Evolutionary conservation across 2,888 invertebrate species (phyloP), one percentile per base, ranked within the genome.

Genomic region (Agrotis exclamationis): DNA sequence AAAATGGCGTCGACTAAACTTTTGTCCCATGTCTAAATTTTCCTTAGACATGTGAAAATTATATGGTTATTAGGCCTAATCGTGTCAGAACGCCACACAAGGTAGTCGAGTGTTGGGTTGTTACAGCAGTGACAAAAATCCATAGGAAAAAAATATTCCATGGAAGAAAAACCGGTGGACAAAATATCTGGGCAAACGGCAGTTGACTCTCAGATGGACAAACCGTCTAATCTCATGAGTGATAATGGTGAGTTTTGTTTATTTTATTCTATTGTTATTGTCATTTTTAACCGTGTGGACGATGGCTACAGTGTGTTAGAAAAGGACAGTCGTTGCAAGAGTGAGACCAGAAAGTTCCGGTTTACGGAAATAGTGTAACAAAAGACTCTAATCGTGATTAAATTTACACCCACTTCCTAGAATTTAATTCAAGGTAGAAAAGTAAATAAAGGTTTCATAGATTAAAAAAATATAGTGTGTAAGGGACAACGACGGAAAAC

Each of bases 1-100:
- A 76, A 72, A 74, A 63, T 63, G 18, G 50, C 39, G 62, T 14
- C 59, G 22, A 54, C 16, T 45, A 69, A 76, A 74, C 53, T 78
- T 70, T 51, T 62, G 50, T 45, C 24, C 50, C 57, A 44, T 47
- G 67, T 69, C 68, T 62, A 74, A 81, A 73, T 76, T 74, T 74
- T 56, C 33, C 9, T 33, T 71, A 79, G 74, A 65, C 74, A 63
- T 82, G 58, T 76, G 45, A 28, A 80, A 70, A 79, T 84, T 76
- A 82, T 83, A 86, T 79, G 73, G 78, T 79, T 84, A 84, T 79
- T 85, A 75, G 76, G 63, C 53, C 63, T 79, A 77, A 80, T 76
- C 58, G 85, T 60, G 83, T 70, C 76, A 62, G 76, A 70, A 69
- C 84, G 77, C 70, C 79, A 70, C 68, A 74, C 74, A 84, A 57